A percentile compares a stretch with the other conserved stretches of the same genome.
Evolutionary conservation across 2,888 invertebrate genomes (phyloP).

Genomic region (Agrilus cyanescens): DNA sequence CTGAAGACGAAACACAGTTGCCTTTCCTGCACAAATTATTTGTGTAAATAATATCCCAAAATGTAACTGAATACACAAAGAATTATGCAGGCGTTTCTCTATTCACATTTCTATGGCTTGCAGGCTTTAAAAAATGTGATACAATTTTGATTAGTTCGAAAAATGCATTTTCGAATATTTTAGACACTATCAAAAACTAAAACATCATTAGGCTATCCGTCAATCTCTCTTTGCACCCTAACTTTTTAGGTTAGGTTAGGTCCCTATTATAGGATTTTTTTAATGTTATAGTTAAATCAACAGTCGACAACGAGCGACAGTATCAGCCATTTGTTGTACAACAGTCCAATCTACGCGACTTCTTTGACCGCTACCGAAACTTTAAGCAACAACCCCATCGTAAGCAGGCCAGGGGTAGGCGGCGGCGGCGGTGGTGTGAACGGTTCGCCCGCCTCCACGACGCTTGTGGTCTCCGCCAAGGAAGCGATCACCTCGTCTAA

Average conservation of each 20-base stretch:
- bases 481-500: slow-evolving; percentile 30
- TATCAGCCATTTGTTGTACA: slow-evolving; percentile 71
- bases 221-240: too few species aligned
- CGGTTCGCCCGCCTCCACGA: slow-evolving; percentile 31
- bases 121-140: too few species aligned
- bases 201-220: too few species aligned
- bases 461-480: slow-evolving; percentile 29
- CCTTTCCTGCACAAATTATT: too few species aligned
- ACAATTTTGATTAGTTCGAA: too few species aligned
- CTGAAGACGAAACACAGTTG: too few species aligned
- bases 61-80: too few species aligned
- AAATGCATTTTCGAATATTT: neutral
- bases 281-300: slow-evolving; percentile 49
- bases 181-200: neutral
- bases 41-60: too few species aligned
- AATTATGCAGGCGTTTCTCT: too few species aligned
- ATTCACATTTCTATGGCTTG: too few species aligned
- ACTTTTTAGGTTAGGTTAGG: too few species aligned
- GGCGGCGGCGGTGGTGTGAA: slow-evolving; percentile 16
- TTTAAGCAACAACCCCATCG: slow-evolving; percentile 41
- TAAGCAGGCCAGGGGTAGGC: slow-evolving; percentile 26
- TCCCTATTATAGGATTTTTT: too few species aligned
- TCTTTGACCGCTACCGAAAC: slow-evolving; percentile 49
- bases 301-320: slow-evolving; percentile 46
- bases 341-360: slow-evolving; percentile 73